Conservation (phyloP, 2,797 vertebrate species). For the Hozukius guyotensis region DNA sequence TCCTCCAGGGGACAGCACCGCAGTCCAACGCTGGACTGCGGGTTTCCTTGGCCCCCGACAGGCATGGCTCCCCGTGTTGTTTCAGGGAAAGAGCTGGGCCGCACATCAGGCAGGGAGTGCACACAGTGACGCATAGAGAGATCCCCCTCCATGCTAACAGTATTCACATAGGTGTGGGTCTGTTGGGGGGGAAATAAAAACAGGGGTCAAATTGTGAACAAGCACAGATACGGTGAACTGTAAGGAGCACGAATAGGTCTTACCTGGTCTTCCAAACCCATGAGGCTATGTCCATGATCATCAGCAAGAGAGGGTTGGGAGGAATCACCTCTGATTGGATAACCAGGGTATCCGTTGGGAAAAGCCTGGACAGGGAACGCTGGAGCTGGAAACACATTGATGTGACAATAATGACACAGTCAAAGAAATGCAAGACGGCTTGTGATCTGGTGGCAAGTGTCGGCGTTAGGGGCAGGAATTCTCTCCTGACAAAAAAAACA, state of each 20-base stretch:
- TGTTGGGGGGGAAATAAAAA: slow-evolving; percentile 57
- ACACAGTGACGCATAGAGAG: slow-evolving; percentile 90
- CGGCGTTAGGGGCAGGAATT: no score
- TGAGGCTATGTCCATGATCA: slow-evolving; percentile 91
- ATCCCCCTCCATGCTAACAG: slow-evolving; percentile 91
- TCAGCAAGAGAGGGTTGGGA: slow-evolving; percentile 90
- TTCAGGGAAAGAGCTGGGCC: slow-evolving; percentile 85
- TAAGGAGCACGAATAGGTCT: not conserved
- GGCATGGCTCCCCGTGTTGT: slow-evolving; percentile 77
- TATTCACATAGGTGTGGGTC: slow-evolving; percentile 99
- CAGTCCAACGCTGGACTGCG: slow-evolving; percentile 73
- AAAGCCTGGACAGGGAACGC: slow-evolving; percentile 91
- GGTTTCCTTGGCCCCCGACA: slow-evolving; percentile 71
- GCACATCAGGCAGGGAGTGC: slow-evolving; percentile 92
- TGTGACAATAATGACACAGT: not conserved
- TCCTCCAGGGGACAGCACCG: slow-evolving; percentile 89
- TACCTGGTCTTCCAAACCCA: slow-evolving; percentile 96
- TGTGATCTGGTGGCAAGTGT: not conserved
- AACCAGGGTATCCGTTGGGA: slow-evolving; percentile 95
- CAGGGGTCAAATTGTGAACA: not conserved
- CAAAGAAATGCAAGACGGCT: not conserved
- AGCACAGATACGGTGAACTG: not conserved
- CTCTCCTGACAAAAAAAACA: no score
- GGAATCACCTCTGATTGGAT: slow-evolving; percentile 88
- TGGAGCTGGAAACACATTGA: slow-evolving; percentile 81